A percentile compares a stretch with the other conserved stretches of the same genome.
Evolutionary conservation across 1,140 invertebrate genomes (phyloP).

Genomic region (Calephelis nemesis): DNA sequence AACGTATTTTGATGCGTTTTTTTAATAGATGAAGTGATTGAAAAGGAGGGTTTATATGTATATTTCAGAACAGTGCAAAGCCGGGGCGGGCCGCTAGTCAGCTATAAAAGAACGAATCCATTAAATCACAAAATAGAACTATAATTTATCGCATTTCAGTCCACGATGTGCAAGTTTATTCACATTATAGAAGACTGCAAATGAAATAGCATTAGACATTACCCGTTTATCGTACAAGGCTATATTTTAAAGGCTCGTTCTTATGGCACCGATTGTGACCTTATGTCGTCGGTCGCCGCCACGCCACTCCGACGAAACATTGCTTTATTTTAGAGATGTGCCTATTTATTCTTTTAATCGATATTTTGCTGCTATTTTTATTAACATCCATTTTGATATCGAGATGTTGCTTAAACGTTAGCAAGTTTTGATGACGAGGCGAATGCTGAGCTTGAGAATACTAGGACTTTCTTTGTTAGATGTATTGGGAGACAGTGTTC

Average conservation of each 20-base stretch:
- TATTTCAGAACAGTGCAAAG: too few relatives aligned
- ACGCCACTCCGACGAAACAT: slow-evolving; percentile 55
- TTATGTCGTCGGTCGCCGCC: slow-evolving; percentile 67
- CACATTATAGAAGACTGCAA: slow-evolving; percentile 40
- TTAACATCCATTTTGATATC: too few relatives aligned
- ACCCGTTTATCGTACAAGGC: slow-evolving; percentile 61
- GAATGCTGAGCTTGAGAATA: too few relatives aligned
- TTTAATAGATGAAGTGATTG: too few relatives aligned
- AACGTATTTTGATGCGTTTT: too few relatives aligned
- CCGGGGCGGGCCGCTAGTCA: too few relatives aligned
- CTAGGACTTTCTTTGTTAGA: too few relatives aligned
- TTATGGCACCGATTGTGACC: slow-evolving; percentile 68
- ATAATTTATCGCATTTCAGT: slow-evolving; percentile 19
- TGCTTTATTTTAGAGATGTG: slow-evolving; percentile 50
- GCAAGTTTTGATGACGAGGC: too few relatives aligned
- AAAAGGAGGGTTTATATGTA: too few relatives aligned
- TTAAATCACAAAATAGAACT: slow-evolving; percentile 10
- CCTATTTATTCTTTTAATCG: slow-evolving; percentile 14
- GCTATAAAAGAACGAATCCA: background rate
- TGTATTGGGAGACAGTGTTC: too few relatives aligned
- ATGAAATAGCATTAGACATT: slow-evolving; percentile 69
- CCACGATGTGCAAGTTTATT: slow-evolving; percentile 20
- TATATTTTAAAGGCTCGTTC: slow-evolving; percentile 64
- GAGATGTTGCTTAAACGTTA: too few relatives aligned
- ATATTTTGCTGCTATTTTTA: slow-evolving; percentile 13